Percentiles rank a stretch among this genome's conserved stretches.
Conservation (phyloP, 92 coral and sea anemone genomes). For the Palythoa grandiflora region DNA sequence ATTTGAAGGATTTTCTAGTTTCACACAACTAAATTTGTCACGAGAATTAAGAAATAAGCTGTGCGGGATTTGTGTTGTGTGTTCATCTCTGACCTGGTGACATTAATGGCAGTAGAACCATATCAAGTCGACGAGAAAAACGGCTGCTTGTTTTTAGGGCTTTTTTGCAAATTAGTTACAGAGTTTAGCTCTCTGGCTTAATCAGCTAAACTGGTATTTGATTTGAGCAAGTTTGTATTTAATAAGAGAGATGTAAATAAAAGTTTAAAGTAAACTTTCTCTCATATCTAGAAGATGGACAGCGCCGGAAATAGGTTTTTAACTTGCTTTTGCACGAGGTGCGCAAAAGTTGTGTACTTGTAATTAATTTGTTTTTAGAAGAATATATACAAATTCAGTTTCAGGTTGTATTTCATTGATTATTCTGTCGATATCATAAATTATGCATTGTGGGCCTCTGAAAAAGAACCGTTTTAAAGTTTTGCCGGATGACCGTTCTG, state of each 20-base stretch:
- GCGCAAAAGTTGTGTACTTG: not conserved
- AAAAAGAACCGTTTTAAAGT: not conserved
- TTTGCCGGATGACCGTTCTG: too few relatives aligned
- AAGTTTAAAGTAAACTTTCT: not conserved
- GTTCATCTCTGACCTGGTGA: not conserved
- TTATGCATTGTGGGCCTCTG: not conserved
- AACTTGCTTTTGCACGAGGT: not conserved
- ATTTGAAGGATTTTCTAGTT: not conserved
- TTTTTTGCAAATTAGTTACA: not conserved
- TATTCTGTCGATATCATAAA: not conserved
- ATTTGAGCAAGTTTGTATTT: conserved; percentile 25
- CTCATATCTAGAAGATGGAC: not conserved
- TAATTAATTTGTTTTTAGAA: not conserved
- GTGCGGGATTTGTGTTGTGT: not conserved
- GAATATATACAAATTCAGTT: not conserved
- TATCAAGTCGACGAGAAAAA: not conserved
- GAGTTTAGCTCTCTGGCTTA: not conserved
- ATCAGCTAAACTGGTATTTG: not conserved
- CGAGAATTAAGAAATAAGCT: not conserved
- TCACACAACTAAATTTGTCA: not conserved
- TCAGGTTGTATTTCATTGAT: not conserved
- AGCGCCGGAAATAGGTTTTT: conserved; percentile 15
- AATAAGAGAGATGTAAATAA: conserved; percentile 39
- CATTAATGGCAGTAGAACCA: not conserved
- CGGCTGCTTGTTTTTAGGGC: not conserved